phyloP scores from a whole-genome alignment of 2,888 invertebrate species.

The Galeopsomyia nigrocyanea region DNA sequence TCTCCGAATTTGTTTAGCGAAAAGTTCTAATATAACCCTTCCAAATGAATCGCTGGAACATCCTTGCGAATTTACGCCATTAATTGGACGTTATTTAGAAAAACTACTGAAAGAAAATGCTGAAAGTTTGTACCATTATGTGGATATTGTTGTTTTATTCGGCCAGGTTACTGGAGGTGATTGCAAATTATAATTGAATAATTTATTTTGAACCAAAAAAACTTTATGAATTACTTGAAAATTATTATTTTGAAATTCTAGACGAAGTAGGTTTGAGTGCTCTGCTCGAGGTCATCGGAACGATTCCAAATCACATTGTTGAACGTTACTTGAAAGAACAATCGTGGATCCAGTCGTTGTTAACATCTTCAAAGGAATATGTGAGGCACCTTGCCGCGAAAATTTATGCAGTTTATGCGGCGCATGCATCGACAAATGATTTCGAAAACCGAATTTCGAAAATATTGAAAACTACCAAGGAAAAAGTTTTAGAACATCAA shows the following conservation, averaged over 20 bases:
- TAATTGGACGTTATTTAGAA: conserved; percentile 77
- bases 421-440: conserved; percentile 71
- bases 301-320: conserved; percentile 80
- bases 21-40: conserved; percentile 73
- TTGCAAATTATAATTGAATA: not conserved
- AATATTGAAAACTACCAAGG: conserved; percentile 70
- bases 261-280: conserved; percentile 79
- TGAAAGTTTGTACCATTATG: conserved; percentile 77
- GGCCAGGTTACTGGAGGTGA: conserved; percentile 78
- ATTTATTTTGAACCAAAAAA: conserved; percentile 7
- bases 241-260: conserved; percentile 56
- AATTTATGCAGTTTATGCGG: conserved; percentile 81
- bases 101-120: conserved; percentile 71
- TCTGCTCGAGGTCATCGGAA: conserved; percentile 87
- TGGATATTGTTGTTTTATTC: conserved; percentile 77
- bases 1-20: conserved; percentile 83
- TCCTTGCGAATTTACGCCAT: conserved; percentile 76
- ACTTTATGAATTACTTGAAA: conserved; percentile 1
- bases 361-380: conserved; percentile 82
- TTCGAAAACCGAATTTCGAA: conserved; percentile 72
- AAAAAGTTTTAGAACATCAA: conserved; percentile 79
- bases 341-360: conserved; percentile 76
- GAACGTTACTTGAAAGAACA: conserved; percentile 75
- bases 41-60: conserved; percentile 70
- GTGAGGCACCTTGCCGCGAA: conserved; percentile 81